A percentile compares a stretch with the other conserved stretches of the same genome.
Conservation (phyloP, 2,797 vertebrate species). For the Vespertilio murinus region DNA sequence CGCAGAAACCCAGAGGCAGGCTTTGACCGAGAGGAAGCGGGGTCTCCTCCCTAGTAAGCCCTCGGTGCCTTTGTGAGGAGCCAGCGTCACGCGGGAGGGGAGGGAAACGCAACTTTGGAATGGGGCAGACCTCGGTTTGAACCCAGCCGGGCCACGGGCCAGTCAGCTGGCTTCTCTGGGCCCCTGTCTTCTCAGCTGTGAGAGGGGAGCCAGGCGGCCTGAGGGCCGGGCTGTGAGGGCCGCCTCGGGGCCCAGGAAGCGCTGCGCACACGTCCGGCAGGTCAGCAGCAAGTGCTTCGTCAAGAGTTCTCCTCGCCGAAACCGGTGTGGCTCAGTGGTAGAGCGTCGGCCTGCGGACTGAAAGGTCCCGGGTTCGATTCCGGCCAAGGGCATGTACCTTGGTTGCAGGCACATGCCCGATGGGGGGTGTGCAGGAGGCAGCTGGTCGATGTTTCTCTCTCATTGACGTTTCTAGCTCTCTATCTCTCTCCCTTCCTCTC, state of each 20-base stretch:
- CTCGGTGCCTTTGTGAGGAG: not conserved
- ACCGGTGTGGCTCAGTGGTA: no score
- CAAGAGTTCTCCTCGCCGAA: not conserved
- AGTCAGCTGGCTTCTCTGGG: not conserved
- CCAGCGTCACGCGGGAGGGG: not conserved
- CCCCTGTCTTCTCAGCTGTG: not conserved
- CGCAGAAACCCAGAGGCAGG: not conserved
- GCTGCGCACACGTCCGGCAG: not conserved
- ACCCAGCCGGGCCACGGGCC: not conserved
- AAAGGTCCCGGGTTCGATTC: no score
- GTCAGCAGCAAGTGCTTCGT: not conserved
- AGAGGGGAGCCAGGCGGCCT: not conserved
- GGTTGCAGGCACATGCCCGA: no score
- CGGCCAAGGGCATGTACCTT: no score
- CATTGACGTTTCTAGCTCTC: no score
- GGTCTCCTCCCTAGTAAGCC: not conserved
- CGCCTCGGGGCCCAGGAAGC: rapidly evolving
- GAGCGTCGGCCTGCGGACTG: no score
- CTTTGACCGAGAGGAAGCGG: not conserved
- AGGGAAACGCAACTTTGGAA: not conserved
- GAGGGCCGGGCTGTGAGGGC: not conserved
- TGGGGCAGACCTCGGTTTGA: not conserved
- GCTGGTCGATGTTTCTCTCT: no score
- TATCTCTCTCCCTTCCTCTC: no score
- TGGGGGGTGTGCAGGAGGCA: no score